phyloP scores from a whole-genome alignment of 2,797 vertebrate species.

The Carduelis carduelis region DNA sequence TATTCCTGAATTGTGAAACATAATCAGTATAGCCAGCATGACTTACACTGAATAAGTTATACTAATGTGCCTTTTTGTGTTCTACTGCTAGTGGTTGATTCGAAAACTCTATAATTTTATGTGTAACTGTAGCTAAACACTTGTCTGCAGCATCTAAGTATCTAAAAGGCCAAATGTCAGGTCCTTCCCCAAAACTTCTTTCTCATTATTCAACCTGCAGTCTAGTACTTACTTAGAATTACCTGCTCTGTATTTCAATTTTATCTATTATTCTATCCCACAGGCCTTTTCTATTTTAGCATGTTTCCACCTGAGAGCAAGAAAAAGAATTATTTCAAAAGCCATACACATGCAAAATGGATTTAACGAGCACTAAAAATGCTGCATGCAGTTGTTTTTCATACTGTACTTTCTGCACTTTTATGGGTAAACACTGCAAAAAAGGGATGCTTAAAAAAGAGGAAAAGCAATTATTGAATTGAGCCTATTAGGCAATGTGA shows the following conservation, averaged over 20 bases:
- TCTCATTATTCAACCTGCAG: neutral
- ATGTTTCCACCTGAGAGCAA: neutral
- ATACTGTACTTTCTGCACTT: constrained; percentile 22
- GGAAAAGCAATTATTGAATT: constrained; percentile 42
- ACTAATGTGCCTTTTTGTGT: neutral
- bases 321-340: constrained; percentile 1
- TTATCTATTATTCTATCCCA: neutral
- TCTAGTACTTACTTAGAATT: neutral
- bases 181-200: neutral
- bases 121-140: neutral
- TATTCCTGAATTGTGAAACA: neutral
- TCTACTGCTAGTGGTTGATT: neutral
- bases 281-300: neutral
- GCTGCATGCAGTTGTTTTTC: constrained; percentile 30
- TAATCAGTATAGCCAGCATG: neutral
- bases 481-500: constrained; percentile 18
- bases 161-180: neutral
- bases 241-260: neutral
- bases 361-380: constrained; percentile 4
- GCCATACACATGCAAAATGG: neutral
- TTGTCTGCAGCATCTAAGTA: neutral
- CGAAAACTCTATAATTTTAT: neutral
- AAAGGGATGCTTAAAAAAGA: neutral
- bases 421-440: constrained; percentile 26
- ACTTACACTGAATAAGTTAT: neutral